phyloP scores from a whole-genome alignment of 2,888 invertebrate species.

The Priocnemis perturbator region DNA sequence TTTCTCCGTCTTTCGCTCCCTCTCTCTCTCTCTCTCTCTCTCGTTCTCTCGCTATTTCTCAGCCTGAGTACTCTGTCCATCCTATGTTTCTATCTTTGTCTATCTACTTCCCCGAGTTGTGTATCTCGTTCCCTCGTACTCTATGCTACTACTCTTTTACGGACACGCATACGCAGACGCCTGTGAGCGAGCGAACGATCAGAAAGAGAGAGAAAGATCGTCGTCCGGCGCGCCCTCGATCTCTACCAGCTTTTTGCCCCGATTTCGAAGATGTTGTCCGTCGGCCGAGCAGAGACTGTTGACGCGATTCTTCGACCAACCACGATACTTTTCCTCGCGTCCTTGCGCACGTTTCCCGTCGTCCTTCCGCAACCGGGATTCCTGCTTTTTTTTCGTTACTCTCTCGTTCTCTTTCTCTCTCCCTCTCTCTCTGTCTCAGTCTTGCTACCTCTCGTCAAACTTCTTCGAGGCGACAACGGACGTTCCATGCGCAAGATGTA shows the following conservation, averaged over 20 bases:
- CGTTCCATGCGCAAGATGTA: not conserved
- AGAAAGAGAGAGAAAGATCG: constrained; percentile 20
- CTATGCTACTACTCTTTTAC: no score
- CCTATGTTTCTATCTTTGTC: constrained; percentile 17
- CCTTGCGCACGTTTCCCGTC: constrained; percentile 2
- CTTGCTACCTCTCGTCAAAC: not conserved
- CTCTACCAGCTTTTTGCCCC: constrained; percentile 12
- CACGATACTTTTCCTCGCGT: constrained; percentile 6
- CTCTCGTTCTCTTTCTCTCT: constrained; percentile 21
- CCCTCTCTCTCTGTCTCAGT: no score
- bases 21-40: constrained; percentile 15
- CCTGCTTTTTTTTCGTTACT: constrained; percentile 21
- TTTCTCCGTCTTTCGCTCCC: constrained; percentile 19
- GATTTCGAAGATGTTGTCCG: constrained; percentile 16
- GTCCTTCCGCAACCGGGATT: constrained; percentile 9
- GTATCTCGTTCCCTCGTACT: not conserved
- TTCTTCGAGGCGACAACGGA: not conserved
- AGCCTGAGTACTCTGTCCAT: not conserved
- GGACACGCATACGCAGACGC: not conserved
- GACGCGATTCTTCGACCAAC: not conserved
- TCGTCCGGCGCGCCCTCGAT: constrained; percentile 29
- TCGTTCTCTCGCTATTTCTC: constrained; percentile 18
- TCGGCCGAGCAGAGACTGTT: not conserved
- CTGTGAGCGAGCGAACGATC: no score
- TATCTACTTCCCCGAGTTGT: constrained; percentile 4